phyloP scores from a whole-genome alignment of 2,888 invertebrate species.

The Tyria jacobaeae region DNA sequence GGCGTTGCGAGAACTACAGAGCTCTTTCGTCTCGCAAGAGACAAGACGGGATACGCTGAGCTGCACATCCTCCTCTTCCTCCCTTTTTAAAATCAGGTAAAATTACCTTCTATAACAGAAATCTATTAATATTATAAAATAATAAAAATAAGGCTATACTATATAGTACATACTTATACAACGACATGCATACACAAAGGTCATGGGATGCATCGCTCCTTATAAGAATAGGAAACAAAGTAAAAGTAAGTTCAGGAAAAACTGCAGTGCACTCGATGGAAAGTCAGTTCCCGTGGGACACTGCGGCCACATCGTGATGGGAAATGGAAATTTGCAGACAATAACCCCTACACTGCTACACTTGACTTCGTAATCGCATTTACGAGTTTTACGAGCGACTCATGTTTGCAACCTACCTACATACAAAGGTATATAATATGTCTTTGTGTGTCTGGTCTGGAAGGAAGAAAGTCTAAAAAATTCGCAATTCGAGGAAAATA shows the following conservation, averaged over 20 bases:
- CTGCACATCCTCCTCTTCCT: too few relatives aligned
- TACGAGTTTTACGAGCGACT: background rate
- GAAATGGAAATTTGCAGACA: conserved; percentile 49
- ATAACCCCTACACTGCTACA: conserved; percentile 28
- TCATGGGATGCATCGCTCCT: conserved; percentile 18
- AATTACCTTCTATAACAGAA: too few relatives aligned
- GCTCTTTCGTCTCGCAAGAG: too few relatives aligned
- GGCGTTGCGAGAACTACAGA: too few relatives aligned
- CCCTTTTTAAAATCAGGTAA: too few relatives aligned
- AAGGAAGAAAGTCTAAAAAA: background rate
- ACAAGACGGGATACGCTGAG: too few relatives aligned
- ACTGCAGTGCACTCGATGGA: conserved; percentile 23
- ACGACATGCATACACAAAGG: conserved; percentile 4
- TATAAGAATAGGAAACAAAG: conserved; percentile 28
- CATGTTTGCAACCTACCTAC: background rate
- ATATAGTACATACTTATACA: background rate
- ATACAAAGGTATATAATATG: background rate
- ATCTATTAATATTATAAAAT: too few relatives aligned
- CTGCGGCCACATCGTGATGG: conserved; percentile 16
- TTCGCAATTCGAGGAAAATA: too few relatives aligned
- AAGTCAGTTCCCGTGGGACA: conserved; percentile 48
- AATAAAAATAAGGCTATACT: background rate
- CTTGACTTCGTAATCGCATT: conserved; percentile 24
- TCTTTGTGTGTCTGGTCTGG: background rate
- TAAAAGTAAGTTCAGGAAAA: conserved; percentile 26